Evolutionary conservation across 1,140 invertebrate species (phyloP), one percentile per base, ranked within the genome.

Genomic region (Microplitis demolitor): DNA sequence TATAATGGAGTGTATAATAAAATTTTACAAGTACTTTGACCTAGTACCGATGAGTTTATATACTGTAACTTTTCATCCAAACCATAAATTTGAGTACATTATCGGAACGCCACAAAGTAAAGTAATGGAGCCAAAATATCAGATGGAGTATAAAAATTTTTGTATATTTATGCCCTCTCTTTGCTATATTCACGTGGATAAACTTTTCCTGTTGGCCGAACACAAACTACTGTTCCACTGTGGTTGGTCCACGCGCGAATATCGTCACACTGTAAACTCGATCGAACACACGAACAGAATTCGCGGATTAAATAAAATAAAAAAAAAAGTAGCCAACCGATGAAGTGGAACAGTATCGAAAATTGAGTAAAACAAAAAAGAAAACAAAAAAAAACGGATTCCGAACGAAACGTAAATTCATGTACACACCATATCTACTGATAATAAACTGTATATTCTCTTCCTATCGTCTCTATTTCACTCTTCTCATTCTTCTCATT

Each of bases 401-500:
- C 35, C 39, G 31, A 31, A 34, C 34, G 51, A 11, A 54, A 51
- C 60, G 69, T 72, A 72, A 72, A 72, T 72, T 72, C 37, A 66
- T 39, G 69, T 58, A 39, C 14, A 14, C 31, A 24, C 24, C 61
- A 50, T 72, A 72, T 72, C 63, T 58, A 6, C 34, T 16, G 70
- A 72, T 72, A 72, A 72, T 72, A 66, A 72, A 72, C 13, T 24
- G 70, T 66, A 39, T 51, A 72, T 54, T 66, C 5, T 60, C 16
- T 45, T 14, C n/a, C 39, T 33, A n/a, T 14, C 11, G 4, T 35
- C 39, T 16, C 39, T 45, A 39, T 8, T 60, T 64, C 8, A 9
- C 45, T 64, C 33, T 66, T 39, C 53, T 54, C 53, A 54, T 54
- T 54, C 45, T 50, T 24, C 45, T 50, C 45, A 50, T 50, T 54